phyloP scores from a whole-genome alignment of 2,888 invertebrate genomes.

The Andrena fulva region DNA sequence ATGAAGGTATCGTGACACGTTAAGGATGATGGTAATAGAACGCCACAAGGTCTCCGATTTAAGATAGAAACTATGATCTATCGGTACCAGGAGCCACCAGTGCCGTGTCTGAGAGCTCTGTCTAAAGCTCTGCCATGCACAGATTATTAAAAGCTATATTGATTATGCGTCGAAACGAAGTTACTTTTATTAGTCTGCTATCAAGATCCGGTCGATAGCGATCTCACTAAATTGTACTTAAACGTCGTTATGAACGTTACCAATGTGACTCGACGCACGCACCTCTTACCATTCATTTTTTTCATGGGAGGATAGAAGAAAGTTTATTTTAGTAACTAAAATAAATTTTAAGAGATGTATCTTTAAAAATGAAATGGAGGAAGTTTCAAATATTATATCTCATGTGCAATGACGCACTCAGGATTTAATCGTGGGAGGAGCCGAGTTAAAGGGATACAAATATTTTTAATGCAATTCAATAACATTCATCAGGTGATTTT shows the following conservation, averaged over 20 bases:
- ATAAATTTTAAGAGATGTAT: not conserved
- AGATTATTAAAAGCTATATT: slow-evolving; percentile 70
- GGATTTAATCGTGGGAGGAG: too few relatives aligned
- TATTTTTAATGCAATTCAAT: too few relatives aligned
- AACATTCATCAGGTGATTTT: too few relatives aligned
- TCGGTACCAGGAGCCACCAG: slow-evolving; percentile 77
- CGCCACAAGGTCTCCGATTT: not conserved
- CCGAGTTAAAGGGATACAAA: too few relatives aligned
- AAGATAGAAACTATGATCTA: slow-evolving; percentile 48
- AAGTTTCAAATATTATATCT: too few relatives aligned
- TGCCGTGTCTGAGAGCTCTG: slow-evolving; percentile 72
- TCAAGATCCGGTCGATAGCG: not conserved
- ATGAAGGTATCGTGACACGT: not conserved
- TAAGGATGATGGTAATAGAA: not conserved
- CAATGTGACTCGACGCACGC: not conserved
- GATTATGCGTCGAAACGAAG: slow-evolving; percentile 52
- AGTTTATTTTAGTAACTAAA: not conserved
- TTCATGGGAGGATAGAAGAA: not conserved
- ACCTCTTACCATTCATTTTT: not conserved
- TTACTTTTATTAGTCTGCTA: slow-evolving; percentile 52
- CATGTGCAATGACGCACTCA: too few relatives aligned
- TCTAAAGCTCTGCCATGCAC: slow-evolving; percentile 69
- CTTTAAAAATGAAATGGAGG: too few relatives aligned
- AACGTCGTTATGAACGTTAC: too few relatives aligned
- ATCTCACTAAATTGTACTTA: not conserved